Evolutionary conservation across 2,888 invertebrate species (phyloP).

Genomic region (Rapana venosa): DNA sequence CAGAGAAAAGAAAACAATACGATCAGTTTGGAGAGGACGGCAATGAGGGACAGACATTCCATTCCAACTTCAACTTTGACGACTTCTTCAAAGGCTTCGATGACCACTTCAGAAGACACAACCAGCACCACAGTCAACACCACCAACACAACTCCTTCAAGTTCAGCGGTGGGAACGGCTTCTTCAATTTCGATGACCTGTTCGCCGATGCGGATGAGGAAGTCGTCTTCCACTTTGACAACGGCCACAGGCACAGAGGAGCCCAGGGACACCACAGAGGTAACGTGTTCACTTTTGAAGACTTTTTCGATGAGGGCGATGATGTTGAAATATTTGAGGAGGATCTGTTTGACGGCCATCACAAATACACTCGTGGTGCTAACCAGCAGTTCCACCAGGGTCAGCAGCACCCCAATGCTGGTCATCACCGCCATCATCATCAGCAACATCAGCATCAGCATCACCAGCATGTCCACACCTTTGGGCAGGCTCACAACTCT

Average conservation of each 20-base stretch:
- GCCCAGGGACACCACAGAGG: not conserved
- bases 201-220: conserved; percentile 73
- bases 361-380: conserved; percentile 20
- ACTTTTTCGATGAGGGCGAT: conserved; percentile 42
- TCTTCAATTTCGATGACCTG: conserved; percentile 76
- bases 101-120: conserved; percentile 63
- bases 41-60: conserved; percentile 61
- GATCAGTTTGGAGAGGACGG: conserved; percentile 78
- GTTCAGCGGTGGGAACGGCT: conserved; percentile 58
- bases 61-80: conserved; percentile 74
- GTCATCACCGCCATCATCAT: not conserved
- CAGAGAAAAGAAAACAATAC: conserved; percentile 78
- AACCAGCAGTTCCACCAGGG: conserved; percentile 8
- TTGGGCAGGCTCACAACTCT: not conserved
- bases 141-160: conserved; percentile 53
- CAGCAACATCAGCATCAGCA: conserved; percentile 34
- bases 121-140: conserved; percentile 53
- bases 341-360: conserved; percentile 27
- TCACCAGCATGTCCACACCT: conserved; percentile 26
- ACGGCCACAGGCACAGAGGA: not conserved
- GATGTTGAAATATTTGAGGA: conserved; percentile 40
- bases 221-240: conserved; percentile 25
- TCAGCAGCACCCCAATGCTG: conserved; percentile 9
- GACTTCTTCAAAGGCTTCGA: conserved; percentile 78
- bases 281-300: conserved; percentile 44